Evolutionary conservation across 2,797 vertebrate genomes (phyloP), one percentile per base, ranked within the genome.

Genomic region (Anolis apletophallus): DNA sequence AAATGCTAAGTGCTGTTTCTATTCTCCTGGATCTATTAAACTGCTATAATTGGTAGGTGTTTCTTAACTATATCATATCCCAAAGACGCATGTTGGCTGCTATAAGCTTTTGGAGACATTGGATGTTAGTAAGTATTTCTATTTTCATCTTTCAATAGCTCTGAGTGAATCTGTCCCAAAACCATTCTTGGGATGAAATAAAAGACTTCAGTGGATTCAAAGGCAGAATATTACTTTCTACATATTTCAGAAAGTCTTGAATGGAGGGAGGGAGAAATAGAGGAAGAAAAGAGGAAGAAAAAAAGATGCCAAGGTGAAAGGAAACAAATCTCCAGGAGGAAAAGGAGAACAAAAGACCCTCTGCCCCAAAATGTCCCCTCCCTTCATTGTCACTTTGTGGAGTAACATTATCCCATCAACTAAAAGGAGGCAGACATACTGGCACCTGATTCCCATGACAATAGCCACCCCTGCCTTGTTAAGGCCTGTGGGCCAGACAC

Each of bases 401-500:
- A 86, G 86, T 89, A 94, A 91, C 86, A 92, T 88, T 93, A 91
- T 91, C 94, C 91, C 87, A 84, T 88, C 89, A 90, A 88, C 88
- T 93, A 93, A 94, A 93, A 84, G 90, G 90, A 94, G 90, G 90
- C 93, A 92, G 94, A 95, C 91, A 89, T 88, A 89, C 93, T 94
- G 94, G 93, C 95, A 93, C 94, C 94, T 94, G 85, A 89, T 92
- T 93, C 73, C 85, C 77, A 46, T 81, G 90, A 95, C 93, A 94
- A 95, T 95, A 91, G 89, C 55, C 83, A 59, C 79, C 90, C 85
- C 86, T 89, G 93, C 94, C 93, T 93, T 94, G 92, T 94, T 90
- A 91, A 71, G 0, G 82, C 80, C 81, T 46, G 80, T 86, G 71
- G 91, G 90, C 89, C 89, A 61, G 88, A 91, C 92, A 92, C 91